phyloP scores from a whole-genome alignment of 2,113 vertebrate species.

The Bubalus kerabau region DNA sequence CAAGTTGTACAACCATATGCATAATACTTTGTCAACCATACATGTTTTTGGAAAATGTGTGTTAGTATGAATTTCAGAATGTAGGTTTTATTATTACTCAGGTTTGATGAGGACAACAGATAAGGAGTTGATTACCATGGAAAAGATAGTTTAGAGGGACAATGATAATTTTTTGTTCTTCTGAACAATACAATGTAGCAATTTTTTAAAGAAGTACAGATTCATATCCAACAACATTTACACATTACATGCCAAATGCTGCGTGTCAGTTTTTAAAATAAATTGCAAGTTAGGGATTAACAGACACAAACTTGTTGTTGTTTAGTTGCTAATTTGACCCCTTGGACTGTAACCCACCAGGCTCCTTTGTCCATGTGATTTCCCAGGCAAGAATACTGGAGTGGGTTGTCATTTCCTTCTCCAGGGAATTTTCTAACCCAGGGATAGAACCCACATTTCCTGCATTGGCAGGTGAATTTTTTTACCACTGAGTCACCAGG shows the following conservation, averaged over 20 bases:
- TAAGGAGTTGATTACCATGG: not conserved
- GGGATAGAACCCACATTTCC: not conserved
- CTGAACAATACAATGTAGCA: not conserved
- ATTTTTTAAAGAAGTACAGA: not conserved
- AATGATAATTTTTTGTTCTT: not conserved
- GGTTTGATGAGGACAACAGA: not conserved
- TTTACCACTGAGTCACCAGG: not conserved
- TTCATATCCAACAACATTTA: not conserved
- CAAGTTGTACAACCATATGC: not conserved
- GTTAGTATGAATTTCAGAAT: not conserved
- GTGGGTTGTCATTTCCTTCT: not conserved
- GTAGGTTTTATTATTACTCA: not conserved
- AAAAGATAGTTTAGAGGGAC: not conserved
- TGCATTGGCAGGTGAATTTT: not conserved
- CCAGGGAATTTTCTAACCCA: not conserved
- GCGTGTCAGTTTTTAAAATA: not conserved
- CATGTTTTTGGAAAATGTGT: not conserved
- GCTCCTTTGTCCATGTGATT: not conserved
- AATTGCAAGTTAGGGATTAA: not conserved
- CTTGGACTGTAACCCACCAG: not conserved
- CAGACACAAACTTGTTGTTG: not conserved
- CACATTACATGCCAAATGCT: not conserved
- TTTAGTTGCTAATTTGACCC: not conserved
- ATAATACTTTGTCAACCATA: not conserved
- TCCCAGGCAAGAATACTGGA: not conserved